phyloP scores from a whole-genome alignment of 2,888 invertebrate genomes.

The Neoitamus cyanurus region DNA sequence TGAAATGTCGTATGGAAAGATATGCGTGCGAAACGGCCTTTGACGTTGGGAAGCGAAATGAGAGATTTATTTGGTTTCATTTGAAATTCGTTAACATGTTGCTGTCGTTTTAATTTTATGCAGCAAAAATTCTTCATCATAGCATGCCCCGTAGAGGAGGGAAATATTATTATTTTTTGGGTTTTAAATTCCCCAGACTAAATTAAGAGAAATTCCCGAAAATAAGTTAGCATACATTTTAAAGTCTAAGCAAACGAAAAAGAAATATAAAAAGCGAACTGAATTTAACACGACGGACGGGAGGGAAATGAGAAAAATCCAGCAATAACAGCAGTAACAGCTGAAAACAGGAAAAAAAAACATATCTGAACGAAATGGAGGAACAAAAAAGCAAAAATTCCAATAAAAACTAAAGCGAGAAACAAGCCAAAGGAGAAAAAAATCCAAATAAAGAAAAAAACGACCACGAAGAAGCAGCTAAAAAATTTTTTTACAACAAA shows the following conservation, averaged over 20 bases:
- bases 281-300: neutral
- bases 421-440: conserved; percentile 4
- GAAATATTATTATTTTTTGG: too few species aligned
- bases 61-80: too few species aligned
- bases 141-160: too few species aligned
- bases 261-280: neutral
- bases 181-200: too few species aligned
- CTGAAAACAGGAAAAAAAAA: neutral
- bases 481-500: conserved; percentile 32
- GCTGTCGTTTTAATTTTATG: too few species aligned
- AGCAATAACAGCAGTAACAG: neutral
- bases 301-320: conserved; percentile 3
- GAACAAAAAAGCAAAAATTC: conserved; percentile 16
- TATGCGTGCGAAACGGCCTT: too few species aligned
- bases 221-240: neutral
- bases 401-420: conserved; percentile 33
- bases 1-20: neutral
- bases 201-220: neutral
- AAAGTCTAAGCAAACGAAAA: neutral
- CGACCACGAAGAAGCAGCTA: neutral
- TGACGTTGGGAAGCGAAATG: too few species aligned
- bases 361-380: neutral
- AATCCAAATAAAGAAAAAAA: conserved; percentile 3
- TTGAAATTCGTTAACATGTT: too few species aligned
- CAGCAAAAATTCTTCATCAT: too few species aligned